These are phyloP conservation scores for Synchiropus splendidus DNA, from an alignment of 2,113 vertebrate species.

Conservation along the genomic window DNA sequence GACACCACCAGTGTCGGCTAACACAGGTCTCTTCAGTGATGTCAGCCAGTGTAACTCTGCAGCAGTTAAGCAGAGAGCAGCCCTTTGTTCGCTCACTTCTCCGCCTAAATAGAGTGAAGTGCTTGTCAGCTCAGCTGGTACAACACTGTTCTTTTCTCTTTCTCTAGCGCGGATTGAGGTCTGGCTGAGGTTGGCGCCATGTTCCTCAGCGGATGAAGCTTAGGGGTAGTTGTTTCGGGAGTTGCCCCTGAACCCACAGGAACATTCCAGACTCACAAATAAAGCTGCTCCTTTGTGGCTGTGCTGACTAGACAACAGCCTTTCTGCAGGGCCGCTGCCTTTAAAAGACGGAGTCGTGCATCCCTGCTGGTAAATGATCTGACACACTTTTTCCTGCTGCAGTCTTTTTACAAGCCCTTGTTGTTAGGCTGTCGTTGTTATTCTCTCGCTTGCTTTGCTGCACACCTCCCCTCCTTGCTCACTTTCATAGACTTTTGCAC, in stretches of 20 bases:
- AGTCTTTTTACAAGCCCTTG: slow-evolving; percentile 52
- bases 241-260: slow-evolving; percentile 32
- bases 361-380: slow-evolving; percentile 63
- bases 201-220: slow-evolving; percentile 26
- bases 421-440: slow-evolving; percentile 44
- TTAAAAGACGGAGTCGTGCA: slow-evolving; percentile 46
- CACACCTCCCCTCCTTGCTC: not conserved
- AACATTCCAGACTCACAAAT: slow-evolving; percentile 55
- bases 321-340: slow-evolving; percentile 55
- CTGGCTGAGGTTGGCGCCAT: slow-evolving; percentile 28
- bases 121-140: slow-evolving; percentile 31
- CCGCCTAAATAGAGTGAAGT: slow-evolving; percentile 37
- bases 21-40: slow-evolving; percentile 24
- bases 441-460: slow-evolving; percentile 32
- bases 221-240: slow-evolving; percentile 27
- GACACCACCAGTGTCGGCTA: slow-evolving; percentile 3
- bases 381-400: slow-evolving; percentile 57
- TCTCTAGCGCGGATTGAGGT: slow-evolving; percentile 23
- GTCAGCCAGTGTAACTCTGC: slow-evolving; percentile 44
- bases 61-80: slow-evolving; percentile 31
- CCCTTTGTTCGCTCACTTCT: slow-evolving; percentile 43
- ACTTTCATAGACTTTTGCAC: slow-evolving; percentile 33
- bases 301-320: slow-evolving; percentile 58
- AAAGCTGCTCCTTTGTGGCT: slow-evolving; percentile 56
- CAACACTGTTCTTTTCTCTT: slow-evolving; percentile 34